Evolutionary conservation across 2,113 vertebrate genomes (phyloP).

Genomic region (Gorsachius goisagi): DNA sequence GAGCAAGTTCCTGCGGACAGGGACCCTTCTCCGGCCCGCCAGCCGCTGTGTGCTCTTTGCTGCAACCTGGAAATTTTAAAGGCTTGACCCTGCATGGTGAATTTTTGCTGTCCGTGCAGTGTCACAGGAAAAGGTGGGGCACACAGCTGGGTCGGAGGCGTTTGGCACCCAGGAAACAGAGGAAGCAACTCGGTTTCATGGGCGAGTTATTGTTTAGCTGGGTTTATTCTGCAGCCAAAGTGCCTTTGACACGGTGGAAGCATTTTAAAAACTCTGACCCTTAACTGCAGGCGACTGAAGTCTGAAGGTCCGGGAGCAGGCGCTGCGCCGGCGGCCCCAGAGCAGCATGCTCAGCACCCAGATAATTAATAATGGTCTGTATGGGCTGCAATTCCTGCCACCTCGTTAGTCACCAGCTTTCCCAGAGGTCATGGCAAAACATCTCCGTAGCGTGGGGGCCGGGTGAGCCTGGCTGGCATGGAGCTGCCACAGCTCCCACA

Average conservation of each 20-base stretch:
- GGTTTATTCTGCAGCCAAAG: background rate
- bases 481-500: background rate
- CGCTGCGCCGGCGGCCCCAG: accelerated
- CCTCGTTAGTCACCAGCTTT: background rate
- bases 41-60: background rate
- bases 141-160: background rate
- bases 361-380: background rate
- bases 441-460: background rate
- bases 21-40: background rate
- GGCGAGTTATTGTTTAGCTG: conserved; percentile 13
- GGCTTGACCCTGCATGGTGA: background rate
- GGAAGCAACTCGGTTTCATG: background rate
- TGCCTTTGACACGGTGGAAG: background rate
- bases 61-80: background rate
- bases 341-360: background rate
- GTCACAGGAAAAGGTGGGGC: background rate
- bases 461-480: accelerated
- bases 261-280: background rate
- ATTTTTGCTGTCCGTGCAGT: background rate
- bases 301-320: background rate
- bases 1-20: background rate
- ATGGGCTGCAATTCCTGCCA: background rate
- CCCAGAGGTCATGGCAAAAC: background rate
- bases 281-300: background rate
- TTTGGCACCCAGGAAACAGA: background rate